Evolutionary conservation across 2,113 vertebrate species (phyloP).

Genomic region (Microtus richardsoni): DNA sequence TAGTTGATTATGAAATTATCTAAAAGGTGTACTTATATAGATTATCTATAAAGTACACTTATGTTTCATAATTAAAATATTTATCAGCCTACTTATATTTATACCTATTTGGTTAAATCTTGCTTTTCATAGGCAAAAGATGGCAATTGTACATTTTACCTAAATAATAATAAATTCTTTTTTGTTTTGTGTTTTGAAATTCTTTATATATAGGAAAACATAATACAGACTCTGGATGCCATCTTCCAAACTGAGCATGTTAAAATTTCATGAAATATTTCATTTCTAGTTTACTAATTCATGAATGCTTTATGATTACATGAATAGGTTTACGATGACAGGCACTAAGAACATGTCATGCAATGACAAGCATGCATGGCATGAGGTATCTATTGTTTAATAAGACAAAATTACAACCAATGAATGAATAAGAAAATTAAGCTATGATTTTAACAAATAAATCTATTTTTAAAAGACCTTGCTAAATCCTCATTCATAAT

Average conservation of each 20-base stretch:
- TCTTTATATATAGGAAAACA: neutral
- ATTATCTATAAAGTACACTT: neutral
- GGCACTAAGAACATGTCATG: neutral
- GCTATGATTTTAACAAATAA: neutral
- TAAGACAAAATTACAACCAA: neutral
- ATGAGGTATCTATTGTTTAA: neutral
- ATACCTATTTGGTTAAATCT: neutral
- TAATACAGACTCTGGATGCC: neutral
- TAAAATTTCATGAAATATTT: constrained; percentile 38
- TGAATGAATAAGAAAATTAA: neutral
- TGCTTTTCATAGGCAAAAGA: neutral
- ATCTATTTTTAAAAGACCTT: neutral
- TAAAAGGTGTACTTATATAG: neutral
- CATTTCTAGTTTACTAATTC: constrained; percentile 7
- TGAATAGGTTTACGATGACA: neutral
- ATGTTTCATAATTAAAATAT: neutral
- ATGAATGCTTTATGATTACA: neutral
- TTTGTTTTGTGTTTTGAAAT: neutral
- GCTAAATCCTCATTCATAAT: neutral
- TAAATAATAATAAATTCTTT: neutral
- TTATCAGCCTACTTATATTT: neutral
- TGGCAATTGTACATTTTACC: neutral
- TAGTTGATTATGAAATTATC: neutral
- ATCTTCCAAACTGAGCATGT: neutral
- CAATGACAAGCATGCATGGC: neutral